These are phyloP conservation scores for Stratiomys singularior DNA, from an alignment of 2,888 invertebrate genomes.

Conservation along the genomic window DNA sequence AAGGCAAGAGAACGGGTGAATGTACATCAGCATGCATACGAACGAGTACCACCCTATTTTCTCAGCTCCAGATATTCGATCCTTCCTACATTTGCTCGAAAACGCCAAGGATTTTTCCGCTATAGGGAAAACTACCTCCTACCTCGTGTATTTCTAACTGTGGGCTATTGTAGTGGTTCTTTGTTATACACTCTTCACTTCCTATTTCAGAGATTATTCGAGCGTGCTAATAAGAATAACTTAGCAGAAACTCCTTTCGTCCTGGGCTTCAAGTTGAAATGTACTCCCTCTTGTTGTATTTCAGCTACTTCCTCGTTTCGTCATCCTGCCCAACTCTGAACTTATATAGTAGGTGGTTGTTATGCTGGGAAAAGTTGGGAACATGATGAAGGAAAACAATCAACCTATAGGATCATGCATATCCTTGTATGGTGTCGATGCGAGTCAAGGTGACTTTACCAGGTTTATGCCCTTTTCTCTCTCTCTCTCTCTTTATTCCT, in stretches of 20 bases:
- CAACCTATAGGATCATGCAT: too few species aligned
- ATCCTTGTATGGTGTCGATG: neutral
- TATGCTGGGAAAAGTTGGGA: too few species aligned
- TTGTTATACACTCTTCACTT: neutral
- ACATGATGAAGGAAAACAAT: too few species aligned
- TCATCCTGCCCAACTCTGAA: too few species aligned
- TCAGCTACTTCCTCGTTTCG: neutral
- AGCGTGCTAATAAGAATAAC: neutral
- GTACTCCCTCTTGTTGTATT: neutral
- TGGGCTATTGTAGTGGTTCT: too few species aligned
- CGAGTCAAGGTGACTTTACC: conserved; percentile 33
- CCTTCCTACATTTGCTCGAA: too few species aligned
- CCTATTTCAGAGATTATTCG: conserved; percentile 9
- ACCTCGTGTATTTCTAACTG: too few species aligned
- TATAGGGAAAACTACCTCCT: too few species aligned
- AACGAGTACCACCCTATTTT: too few species aligned
- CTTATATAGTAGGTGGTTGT: neutral
- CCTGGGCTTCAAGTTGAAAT: neutral
- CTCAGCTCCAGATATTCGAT: too few species aligned
- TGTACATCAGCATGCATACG: neutral
- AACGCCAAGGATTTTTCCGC: too few species aligned
- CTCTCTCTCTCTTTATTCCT: too few species aligned
- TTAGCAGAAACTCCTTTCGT: neutral
- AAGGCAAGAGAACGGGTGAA: neutral
- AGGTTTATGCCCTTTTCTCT: conserved; percentile 26